A percentile compares a stretch with the other conserved stretches of the same genome.
These are phyloP conservation scores for Myripristis jacobus DNA, from an alignment of 2,797 vertebrate genomes.

Conservation along the genomic window DNA sequence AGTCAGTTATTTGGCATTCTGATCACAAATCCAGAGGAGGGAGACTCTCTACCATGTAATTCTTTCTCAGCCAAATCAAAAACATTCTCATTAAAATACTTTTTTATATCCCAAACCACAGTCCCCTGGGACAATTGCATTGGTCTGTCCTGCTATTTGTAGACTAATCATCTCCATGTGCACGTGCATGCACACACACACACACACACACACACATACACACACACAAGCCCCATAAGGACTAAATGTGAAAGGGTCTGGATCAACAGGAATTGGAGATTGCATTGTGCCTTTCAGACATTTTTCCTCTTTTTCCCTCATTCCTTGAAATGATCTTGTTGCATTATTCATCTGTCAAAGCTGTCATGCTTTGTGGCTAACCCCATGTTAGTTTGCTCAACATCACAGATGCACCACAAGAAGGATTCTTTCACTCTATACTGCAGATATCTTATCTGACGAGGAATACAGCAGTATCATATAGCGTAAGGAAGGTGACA, in stretches of 20 bases:
- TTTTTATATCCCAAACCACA: constrained; percentile 56
- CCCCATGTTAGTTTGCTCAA: constrained; percentile 42
- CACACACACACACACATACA: not conserved
- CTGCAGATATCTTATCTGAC: constrained; percentile 38
- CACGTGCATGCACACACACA: not conserved
- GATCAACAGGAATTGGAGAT: constrained; percentile 50
- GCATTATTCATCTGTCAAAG: constrained; percentile 63
- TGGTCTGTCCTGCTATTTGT: constrained; percentile 60
- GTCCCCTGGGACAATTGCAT: constrained; percentile 46
- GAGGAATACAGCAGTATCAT: constrained; percentile 22
- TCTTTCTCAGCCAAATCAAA: constrained; percentile 58
- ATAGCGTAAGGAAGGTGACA: constrained; percentile 21
- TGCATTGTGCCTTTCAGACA: constrained; percentile 31
- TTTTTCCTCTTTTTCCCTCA: not conserved
- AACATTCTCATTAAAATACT: constrained; percentile 61
- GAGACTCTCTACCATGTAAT: constrained; percentile 44
- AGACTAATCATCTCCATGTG: constrained; percentile 55
- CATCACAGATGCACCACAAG: constrained; percentile 47
- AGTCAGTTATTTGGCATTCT: constrained; percentile 61
- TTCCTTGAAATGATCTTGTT: constrained; percentile 53
- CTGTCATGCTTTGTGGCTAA: constrained; percentile 54
- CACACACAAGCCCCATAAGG: constrained; percentile 1
- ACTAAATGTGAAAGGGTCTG: constrained; percentile 32
- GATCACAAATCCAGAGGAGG: constrained; percentile 50
- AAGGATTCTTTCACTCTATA: constrained; percentile 15